phyloP scores from a whole-genome alignment of 2,797 vertebrate genomes.

The Hafferia zeledoni region DNA sequence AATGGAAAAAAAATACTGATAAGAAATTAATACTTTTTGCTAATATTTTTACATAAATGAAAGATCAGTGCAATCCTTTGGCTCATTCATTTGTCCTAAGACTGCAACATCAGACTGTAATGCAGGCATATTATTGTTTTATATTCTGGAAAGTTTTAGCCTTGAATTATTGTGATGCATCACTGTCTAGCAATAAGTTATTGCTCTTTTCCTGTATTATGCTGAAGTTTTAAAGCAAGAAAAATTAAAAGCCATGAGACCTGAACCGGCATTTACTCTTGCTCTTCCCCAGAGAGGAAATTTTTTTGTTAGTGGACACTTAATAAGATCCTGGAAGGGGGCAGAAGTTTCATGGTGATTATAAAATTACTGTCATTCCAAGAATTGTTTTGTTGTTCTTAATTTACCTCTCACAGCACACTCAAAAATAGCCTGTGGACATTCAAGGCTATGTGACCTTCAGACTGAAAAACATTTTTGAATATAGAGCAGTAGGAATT shows the following conservation, averaged over 20 bases:
- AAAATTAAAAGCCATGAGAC: constrained; percentile 10
- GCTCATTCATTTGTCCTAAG: background rate
- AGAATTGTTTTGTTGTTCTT: background rate
- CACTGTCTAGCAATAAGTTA: background rate
- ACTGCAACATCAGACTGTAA: background rate
- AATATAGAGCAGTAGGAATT: background rate
- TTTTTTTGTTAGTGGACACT: no score
- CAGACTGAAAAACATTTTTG: background rate
- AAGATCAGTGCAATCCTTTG: background rate
- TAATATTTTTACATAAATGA: background rate
- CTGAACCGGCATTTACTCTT: background rate
- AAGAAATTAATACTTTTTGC: background rate
- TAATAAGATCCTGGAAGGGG: background rate
- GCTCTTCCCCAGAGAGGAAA: background rate
- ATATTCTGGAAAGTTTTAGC: background rate
- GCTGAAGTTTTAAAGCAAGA: background rate
- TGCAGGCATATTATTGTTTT: background rate
- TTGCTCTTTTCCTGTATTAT: background rate
- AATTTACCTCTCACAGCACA: background rate
- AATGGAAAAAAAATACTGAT: background rate
- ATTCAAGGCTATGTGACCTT: background rate
- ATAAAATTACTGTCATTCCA: background rate
- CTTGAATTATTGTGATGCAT: background rate
- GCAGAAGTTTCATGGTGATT: background rate
- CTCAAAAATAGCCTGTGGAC: background rate